Evolutionary conservation across 2,113 vertebrate species (phyloP), one percentile per base, ranked within the genome.

Genomic region (Apeltes quadracus): DNA sequence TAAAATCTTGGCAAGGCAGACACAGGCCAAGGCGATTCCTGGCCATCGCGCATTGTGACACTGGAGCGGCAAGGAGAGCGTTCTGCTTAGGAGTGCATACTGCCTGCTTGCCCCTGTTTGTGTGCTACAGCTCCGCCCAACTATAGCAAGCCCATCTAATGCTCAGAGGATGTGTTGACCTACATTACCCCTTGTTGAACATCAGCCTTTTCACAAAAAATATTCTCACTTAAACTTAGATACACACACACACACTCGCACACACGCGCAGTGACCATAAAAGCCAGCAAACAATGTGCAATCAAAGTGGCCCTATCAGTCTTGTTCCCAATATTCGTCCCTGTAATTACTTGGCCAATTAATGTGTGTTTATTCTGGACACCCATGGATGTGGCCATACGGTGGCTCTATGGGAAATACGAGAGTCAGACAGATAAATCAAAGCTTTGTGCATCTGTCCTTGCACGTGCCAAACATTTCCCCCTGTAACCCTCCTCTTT

Each of bases 321-420:
- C 76, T 73, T 56, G 76, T 80, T 83, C 88, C 76, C 51, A 85
- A 53, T 79, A 78, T 84, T 88, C 56, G 27, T 87, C 84, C 82
- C 85, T 90, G 88, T 93, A 92, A 93, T 93, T 93, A 92, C 93
- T 89, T 90, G 89, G 84, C 79, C 85, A 85, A 90, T 92, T 92
- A 91, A 92, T 92, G 79, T 87, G 87, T 92, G 92, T 92, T 93
- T 93, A 91, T 92, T 91, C 84, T 90, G 84, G 79, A 91, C 83
- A 90, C 73, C 83, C 56, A 69, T 85, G 86, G 83, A 89, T 84
- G 85, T 76, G 77, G 59, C 81, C 69, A 72, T 82, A 79, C 62
- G 3, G 70, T 70, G 81, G 76, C 86, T 87, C 89, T 48, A 74
- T 81, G 92, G 91, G 91, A 84, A 83, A 63, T 56, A 82, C 22